Conservation (phyloP, 2,797 vertebrate species). For the Carcharodon carcharias region DNA sequence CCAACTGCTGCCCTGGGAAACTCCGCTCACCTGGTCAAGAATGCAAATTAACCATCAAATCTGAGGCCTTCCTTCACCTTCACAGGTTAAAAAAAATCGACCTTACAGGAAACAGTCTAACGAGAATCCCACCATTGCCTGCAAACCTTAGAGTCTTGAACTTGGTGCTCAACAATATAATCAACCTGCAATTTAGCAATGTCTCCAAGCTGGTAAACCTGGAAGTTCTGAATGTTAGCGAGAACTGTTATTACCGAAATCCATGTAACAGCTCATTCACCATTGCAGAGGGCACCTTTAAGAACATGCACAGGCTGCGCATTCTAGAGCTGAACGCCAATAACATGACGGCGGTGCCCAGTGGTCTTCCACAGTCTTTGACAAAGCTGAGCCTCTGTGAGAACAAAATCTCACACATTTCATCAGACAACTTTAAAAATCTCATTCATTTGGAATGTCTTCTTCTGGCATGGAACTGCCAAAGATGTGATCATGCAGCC, state of each 20-base stretch:
- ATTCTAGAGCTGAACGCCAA: slow-evolving; percentile 64
- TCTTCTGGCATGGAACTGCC: slow-evolving; percentile 73
- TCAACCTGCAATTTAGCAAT: slow-evolving; percentile 46
- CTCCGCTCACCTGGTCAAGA: slow-evolving; percentile 47
- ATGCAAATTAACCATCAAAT: slow-evolving; percentile 61
- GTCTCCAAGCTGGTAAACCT: slow-evolving; percentile 54
- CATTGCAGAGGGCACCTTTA: slow-evolving; percentile 57
- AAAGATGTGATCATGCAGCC: slow-evolving; percentile 73
- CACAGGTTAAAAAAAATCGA: slow-evolving; percentile 53
- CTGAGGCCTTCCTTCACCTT: slow-evolving; percentile 55
- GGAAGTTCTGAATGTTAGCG: slow-evolving; percentile 52
- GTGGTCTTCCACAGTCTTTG: slow-evolving; percentile 60
- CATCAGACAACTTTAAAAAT: slow-evolving; percentile 55
- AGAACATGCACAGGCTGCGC: slow-evolving; percentile 54
- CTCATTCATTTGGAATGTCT: slow-evolving; percentile 56
- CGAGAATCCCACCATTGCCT: slow-evolving; percentile 62
- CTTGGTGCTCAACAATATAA: slow-evolving; percentile 64
- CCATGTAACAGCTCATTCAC: slow-evolving; percentile 57
- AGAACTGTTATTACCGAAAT: slow-evolving; percentile 73
- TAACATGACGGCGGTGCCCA: slow-evolving; percentile 64
- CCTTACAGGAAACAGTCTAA: slow-evolving; percentile 68
- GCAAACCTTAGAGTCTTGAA: slow-evolving; percentile 54
- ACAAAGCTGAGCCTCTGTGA: slow-evolving; percentile 61
- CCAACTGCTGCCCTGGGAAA: slow-evolving; percentile 60
- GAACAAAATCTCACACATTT: slow-evolving; percentile 61